These are phyloP conservation scores for Oophaga sylvatica DNA, from an alignment of 2,797 vertebrate species.

Conservation along the genomic window DNA sequence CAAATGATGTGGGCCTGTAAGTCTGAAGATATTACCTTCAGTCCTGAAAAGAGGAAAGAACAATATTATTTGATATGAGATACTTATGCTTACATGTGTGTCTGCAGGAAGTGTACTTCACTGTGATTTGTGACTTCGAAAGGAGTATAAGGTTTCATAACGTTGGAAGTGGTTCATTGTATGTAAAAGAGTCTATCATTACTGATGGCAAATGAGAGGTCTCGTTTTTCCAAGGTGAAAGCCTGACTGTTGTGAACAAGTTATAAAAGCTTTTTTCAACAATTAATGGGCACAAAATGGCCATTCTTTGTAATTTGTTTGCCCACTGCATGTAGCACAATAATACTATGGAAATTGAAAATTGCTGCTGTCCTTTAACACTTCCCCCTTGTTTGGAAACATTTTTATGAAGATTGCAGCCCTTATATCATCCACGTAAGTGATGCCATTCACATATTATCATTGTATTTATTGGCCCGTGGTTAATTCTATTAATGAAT, in stretches of 20 bases:
- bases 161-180: conserved; percentile 27
- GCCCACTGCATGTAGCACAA: conserved; percentile 61
- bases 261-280: conserved; percentile 62
- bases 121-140: conserved; percentile 49
- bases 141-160: conserved; percentile 44
- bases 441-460: conserved; percentile 56
- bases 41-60: conserved; percentile 35
- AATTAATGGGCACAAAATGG: conserved; percentile 63
- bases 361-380: conserved; percentile 60
- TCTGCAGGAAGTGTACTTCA: conserved; percentile 36
- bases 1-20: neutral
- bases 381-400: conserved; percentile 59
- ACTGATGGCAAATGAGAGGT: conserved; percentile 49
- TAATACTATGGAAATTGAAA: conserved; percentile 61
- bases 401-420: conserved; percentile 62
- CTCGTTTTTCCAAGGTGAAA: conserved; percentile 60
- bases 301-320: conserved; percentile 63
- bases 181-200: conserved; percentile 56
- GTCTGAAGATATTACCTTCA: conserved; percentile 28
- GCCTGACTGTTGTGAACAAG: conserved; percentile 59
- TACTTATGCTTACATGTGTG: conserved; percentile 54
- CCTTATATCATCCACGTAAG: conserved; percentile 59
- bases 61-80: conserved; percentile 53
- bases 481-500: conserved; percentile 64
- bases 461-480: conserved; percentile 54